Percentiles rank a stretch among this genome's conserved stretches.
These are phyloP conservation scores for Hypomecis atomaria DNA, from an alignment of 2,888 invertebrate species.

Conservation along the genomic window DNA sequence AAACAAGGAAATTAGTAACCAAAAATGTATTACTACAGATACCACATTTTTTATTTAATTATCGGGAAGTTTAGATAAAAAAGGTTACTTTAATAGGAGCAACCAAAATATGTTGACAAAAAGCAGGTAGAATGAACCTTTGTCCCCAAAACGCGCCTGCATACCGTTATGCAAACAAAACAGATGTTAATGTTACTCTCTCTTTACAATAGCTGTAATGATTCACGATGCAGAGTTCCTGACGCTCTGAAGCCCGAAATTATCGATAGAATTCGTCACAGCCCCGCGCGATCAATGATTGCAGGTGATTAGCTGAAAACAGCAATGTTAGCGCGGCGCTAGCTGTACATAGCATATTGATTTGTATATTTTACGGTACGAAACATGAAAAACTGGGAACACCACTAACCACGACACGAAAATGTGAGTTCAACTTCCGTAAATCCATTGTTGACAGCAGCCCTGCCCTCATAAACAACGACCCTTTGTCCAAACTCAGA, in stretches of 20 bases:
- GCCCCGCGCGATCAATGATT: slow-evolving; percentile 58
- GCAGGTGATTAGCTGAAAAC: slow-evolving; percentile 58
- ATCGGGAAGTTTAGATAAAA: slow-evolving; percentile 28
- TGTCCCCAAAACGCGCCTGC: slow-evolving; percentile 75
- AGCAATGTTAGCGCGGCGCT: slow-evolving; percentile 37
- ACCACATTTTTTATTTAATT: not conserved
- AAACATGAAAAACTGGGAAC: slow-evolving; percentile 44
- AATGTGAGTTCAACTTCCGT: slow-evolving; percentile 73
- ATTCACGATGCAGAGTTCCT: slow-evolving; percentile 54
- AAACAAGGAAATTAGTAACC: not conserved
- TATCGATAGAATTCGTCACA: slow-evolving; percentile 75
- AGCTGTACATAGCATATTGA: slow-evolving; percentile 8
- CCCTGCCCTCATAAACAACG: slow-evolving; percentile 84
- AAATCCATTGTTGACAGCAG: slow-evolving; percentile 83
- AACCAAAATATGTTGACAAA: slow-evolving; percentile 65
- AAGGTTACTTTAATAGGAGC: slow-evolving; percentile 44
- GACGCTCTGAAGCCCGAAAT: slow-evolving; percentile 60
- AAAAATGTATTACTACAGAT: not conserved
- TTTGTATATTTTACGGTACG: slow-evolving; percentile 6
- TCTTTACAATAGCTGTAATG: slow-evolving; percentile 70
- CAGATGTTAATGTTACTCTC: slow-evolving; percentile 68
- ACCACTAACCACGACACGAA: slow-evolving; percentile 49
- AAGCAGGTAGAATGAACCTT: slow-evolving; percentile 74
- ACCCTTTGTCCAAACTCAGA: slow-evolving; percentile 78
- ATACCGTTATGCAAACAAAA: slow-evolving; percentile 80